phyloP scores from a whole-genome alignment of 2,888 invertebrate species.

The Leptinotarsa haldemani region DNA sequence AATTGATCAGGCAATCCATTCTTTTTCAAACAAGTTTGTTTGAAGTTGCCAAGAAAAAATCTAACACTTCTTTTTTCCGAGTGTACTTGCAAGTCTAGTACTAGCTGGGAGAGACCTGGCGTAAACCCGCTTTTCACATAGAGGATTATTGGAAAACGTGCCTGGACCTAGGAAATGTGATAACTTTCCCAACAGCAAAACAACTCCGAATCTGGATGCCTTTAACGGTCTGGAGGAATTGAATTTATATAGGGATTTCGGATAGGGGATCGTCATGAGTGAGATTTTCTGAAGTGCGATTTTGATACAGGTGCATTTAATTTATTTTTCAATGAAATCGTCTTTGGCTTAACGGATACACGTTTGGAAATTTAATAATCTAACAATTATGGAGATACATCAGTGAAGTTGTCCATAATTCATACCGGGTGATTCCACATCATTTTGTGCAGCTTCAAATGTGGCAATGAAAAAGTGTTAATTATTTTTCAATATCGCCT shows the following conservation, averaged over 20 bases:
- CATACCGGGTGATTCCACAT: too few species aligned
- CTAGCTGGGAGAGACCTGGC: slow-evolving; percentile 24
- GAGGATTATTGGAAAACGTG: slow-evolving; percentile 44
- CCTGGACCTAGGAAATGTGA: slow-evolving; percentile 42
- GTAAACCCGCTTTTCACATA: slow-evolving; percentile 40
- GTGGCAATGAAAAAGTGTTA: too few species aligned
- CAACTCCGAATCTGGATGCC: slow-evolving; percentile 31
- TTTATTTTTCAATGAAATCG: not conserved
- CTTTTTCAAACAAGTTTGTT: too few species aligned
- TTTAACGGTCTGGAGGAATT: slow-evolving; percentile 28
- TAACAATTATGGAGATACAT: too few species aligned
- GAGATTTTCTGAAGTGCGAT: slow-evolving; percentile 24
- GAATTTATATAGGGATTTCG: slow-evolving; percentile 31
- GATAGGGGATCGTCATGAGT: slow-evolving; percentile 16
- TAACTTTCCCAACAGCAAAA: slow-evolving; percentile 40
- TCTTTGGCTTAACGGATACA: too few species aligned
- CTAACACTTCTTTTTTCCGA: slow-evolving; percentile 42
- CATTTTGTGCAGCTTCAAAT: too few species aligned
- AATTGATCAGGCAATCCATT: too few species aligned
- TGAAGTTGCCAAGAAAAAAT: too few species aligned
- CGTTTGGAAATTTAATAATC: too few species aligned
- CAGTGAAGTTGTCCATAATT: too few species aligned
- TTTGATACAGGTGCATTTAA: slow-evolving; percentile 1
- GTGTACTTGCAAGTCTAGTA: slow-evolving; percentile 29
- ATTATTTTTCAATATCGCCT: too few species aligned